Percentiles rank a stretch among this genome's conserved stretches.
Conservation (phyloP, 2,113 vertebrate genomes). For the Montifringilla adamsi region DNA sequence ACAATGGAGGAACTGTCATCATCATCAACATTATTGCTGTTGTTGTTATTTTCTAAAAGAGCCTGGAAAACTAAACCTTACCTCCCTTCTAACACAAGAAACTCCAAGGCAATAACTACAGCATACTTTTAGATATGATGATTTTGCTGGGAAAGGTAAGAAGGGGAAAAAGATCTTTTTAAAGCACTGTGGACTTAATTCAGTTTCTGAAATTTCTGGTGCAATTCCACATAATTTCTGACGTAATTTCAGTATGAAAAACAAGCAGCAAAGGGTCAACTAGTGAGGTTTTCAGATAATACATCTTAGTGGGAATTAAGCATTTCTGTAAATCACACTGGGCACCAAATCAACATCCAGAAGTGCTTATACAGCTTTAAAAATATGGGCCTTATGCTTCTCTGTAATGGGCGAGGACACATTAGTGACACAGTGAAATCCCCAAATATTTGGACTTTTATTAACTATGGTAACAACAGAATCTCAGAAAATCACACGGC, state of each 20-base stretch:
- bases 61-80: not conserved
- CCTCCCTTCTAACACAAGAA: not conserved
- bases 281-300: not conserved
- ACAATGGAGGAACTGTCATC: not conserved
- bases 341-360: not conserved
- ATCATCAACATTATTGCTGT: too few species aligned
- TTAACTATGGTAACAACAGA: not conserved
- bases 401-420: not conserved
- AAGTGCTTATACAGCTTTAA: not conserved
- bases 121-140: not conserved
- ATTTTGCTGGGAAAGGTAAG: not conserved
- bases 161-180: not conserved
- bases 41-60: not conserved
- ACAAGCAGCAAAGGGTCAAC: not conserved
- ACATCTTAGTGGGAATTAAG: not conserved
- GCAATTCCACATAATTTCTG: not conserved
- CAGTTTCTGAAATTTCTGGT: not conserved
- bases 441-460: not conserved
- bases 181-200: not conserved
- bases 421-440: not conserved
- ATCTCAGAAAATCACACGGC: not conserved
- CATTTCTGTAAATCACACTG: not conserved
- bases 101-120: not conserved
- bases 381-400: not conserved
- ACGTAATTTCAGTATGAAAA: not conserved